These are phyloP conservation scores for Adela reaumurella DNA, from an alignment of 2,888 invertebrate genomes.

Conservation along the genomic window DNA sequence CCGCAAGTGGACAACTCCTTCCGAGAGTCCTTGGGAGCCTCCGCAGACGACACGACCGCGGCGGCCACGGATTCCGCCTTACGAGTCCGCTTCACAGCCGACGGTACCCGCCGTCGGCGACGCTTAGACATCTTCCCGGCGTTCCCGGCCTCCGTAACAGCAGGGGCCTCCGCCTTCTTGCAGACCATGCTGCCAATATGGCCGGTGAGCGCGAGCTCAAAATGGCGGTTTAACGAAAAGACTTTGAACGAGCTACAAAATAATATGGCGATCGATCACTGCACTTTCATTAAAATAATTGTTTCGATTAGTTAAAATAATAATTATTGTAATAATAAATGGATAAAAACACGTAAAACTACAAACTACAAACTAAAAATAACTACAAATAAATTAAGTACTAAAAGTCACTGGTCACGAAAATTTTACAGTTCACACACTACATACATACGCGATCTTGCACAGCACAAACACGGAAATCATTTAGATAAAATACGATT, in stretches of 20 bases:
- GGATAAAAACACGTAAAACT: no score
- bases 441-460: neutral
- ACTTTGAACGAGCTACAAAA: no score
- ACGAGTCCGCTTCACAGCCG: constrained; percentile 27
- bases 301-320: no score
- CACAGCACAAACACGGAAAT: no score
- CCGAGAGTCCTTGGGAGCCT: constrained; percentile 15
- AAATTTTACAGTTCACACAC: no score
- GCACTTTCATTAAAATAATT: no score
- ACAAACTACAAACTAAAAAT: no score
- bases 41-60: constrained; percentile 9
- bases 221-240: no score
- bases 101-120: constrained; percentile 25
- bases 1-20: constrained; percentile 32
- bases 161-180: constrained; percentile 19
- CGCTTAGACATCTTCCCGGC: constrained; percentile 25
- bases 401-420: no score
- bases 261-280: no score
- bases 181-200: constrained; percentile 22
- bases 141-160: constrained; percentile 17
- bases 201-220: neutral
- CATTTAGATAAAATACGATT: neutral
- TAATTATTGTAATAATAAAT: no score
- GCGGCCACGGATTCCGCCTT: constrained; percentile 18
- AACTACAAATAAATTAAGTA: no score